Conservation (phyloP, 2,113 vertebrate genomes). For the Oophaga pumilio region DNA sequence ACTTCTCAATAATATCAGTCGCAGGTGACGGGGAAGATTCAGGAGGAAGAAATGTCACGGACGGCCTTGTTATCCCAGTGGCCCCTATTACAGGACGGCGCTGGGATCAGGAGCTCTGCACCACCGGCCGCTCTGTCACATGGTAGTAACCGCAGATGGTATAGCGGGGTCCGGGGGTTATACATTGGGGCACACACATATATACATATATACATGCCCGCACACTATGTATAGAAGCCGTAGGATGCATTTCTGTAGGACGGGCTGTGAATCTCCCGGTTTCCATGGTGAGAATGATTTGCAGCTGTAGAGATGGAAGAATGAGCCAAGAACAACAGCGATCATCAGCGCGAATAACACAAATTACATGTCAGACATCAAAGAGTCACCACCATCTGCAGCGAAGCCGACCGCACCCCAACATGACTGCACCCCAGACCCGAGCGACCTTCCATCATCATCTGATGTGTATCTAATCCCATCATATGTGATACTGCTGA, state of each 20-base stretch:
- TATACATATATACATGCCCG: not conserved
- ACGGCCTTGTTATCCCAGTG: no score
- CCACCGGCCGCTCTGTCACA: no score
- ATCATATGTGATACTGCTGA: no score
- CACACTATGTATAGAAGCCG: not conserved
- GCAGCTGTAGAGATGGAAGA: not conserved
- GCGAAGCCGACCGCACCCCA: not conserved
- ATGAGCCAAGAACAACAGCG: conserved; percentile 12
- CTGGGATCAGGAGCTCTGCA: no score
- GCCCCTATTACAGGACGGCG: no score
- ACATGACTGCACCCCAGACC: not conserved
- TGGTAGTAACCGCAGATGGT: no score
- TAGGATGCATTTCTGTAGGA: not conserved
- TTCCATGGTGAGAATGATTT: conserved; percentile 38
- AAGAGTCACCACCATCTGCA: not conserved
- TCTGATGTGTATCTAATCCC: not conserved
- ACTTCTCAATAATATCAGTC: no score
- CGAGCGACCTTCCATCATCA: not conserved
- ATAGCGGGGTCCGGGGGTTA: no score
- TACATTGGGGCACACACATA: not conserved
- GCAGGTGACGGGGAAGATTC: no score
- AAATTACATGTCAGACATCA: conserved; percentile 24
- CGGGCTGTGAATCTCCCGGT: not conserved
- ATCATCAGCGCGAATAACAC: not conserved
- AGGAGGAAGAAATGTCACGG: no score